A percentile compares a stretch with the other conserved stretches of the same genome.
Conservation (phyloP, 2,888 invertebrate species). For the Leptopilina syphax region DNA sequence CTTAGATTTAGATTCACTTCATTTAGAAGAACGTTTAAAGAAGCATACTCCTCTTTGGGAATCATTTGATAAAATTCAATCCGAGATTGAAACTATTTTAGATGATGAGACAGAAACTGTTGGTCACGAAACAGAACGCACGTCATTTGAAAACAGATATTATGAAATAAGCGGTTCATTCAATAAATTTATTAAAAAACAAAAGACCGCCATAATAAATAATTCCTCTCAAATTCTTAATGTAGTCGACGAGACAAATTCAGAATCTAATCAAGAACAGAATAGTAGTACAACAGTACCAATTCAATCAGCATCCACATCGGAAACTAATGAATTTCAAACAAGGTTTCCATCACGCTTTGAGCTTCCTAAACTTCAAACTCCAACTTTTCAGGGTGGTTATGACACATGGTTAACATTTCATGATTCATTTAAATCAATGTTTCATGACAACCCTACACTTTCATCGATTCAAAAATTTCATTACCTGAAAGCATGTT, state of each 20-base stretch:
- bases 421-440: too few species aligned
- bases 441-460: too few species aligned
- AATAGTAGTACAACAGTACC: not conserved
- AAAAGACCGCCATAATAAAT: too few species aligned
- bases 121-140: too few species aligned
- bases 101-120: too few species aligned
- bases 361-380: slow-evolving; percentile 1
- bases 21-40: slow-evolving; percentile 18
- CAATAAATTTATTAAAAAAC: too few species aligned
- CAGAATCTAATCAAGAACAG: not conserved
- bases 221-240: too few species aligned
- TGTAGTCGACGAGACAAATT: too few species aligned
- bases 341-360: not conserved
- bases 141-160: too few species aligned
- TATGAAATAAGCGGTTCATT: too few species aligned
- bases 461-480: not conserved
- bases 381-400: not conserved
- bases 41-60: not conserved
- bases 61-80: too few species aligned
- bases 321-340: not conserved
- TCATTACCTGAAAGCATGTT: not conserved
- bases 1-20: not conserved
- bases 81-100: too few species aligned
- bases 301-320: not conserved
- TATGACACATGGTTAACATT: not conserved